phyloP scores from a whole-genome alignment of 2,797 vertebrate genomes.

The Tympanoctomys barrerae region DNA sequence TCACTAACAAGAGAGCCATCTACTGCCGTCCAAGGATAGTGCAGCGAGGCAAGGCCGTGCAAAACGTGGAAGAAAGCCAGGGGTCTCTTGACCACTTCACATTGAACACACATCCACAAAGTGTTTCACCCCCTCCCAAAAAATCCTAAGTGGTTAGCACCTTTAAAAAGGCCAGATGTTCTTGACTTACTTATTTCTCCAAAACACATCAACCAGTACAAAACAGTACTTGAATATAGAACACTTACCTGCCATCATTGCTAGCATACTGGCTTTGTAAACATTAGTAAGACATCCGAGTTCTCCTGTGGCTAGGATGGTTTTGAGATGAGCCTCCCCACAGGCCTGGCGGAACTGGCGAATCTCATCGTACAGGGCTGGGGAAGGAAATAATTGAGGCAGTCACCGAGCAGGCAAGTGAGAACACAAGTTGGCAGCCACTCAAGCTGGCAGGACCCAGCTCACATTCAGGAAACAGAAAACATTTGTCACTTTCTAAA shows the following conservation, averaged over 20 bases:
- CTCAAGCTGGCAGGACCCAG: constrained; percentile 55
- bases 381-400: constrained; percentile 51
- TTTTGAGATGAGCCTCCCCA: constrained; percentile 96
- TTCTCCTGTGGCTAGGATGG: constrained; percentile 96
- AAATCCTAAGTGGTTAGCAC: constrained; percentile 39
- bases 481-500: constrained; percentile 79
- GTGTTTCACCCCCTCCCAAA: neutral
- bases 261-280: constrained; percentile 97
- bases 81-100: constrained; percentile 47
- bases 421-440: constrained; percentile 58
- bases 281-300: constrained; percentile 94
- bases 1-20: constrained; percentile 89
- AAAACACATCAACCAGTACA: constrained; percentile 2
- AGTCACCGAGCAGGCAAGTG: constrained; percentile 70
- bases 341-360: constrained; percentile 94
- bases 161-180: neutral
- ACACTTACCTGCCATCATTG: constrained; percentile 98
- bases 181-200: constrained; percentile 23
- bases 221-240: neutral
- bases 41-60: constrained; percentile 73
- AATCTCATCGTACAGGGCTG: constrained; percentile 96
- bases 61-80: constrained; percentile 44
- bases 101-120: neutral
- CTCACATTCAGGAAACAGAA: constrained; percentile 75
- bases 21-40: constrained; percentile 86